Base-by-base conservation (phyloP, 2,888 invertebrate genomes). In the Pyrrhia umbra region DNA sequence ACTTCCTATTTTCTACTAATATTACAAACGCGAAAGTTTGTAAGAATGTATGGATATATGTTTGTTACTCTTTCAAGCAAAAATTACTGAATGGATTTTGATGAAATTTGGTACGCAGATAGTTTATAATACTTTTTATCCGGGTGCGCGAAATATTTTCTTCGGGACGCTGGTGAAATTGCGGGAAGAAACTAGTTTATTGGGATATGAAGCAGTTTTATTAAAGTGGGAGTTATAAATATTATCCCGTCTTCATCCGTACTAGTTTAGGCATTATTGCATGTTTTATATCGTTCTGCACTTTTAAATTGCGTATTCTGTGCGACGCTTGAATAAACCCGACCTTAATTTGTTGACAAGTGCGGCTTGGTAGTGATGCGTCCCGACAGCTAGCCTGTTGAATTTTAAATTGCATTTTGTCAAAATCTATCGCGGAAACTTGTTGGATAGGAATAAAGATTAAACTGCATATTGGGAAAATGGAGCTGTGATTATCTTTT, bases 341-440 rank as follows among this genome's bases (percentile, higher is more conserved):
- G 40, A 21, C 62, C 39, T 56, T 37, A 56, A 61, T 61, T 58
- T 30, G 39, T 10, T 42, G 25, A 47, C 18, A 52, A 51, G 8
- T 23, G 46, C n/a, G 23, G 15, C 20, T 55, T 52, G 52, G 43
- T 47, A 30, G 30, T 49, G 15, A 54, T 1, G 10, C n/a, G 46
- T 40, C 16, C 56, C 16, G 45, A 30, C 37, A 21, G 50, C 52
- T n/a, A 16, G n/a, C 46, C 6, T 46, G 18, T 13, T 51, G 49
- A 54, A 58, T 45, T 49, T 40, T 34, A 58, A 54, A 51, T 20
- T 60, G 20, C 55, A 25, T 46, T 56, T 47, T 66, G 27, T 9
- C 20, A 8, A 30, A 10, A 21, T 18, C 9, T 16, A 39, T 18
- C n/a, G 5, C n/a, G 15, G 23, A 16, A 61, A 37, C 6, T 25